Evolutionary conservation across 2,113 vertebrate species (phyloP).

Genomic region (Gadus chalcogrammus): DNA sequence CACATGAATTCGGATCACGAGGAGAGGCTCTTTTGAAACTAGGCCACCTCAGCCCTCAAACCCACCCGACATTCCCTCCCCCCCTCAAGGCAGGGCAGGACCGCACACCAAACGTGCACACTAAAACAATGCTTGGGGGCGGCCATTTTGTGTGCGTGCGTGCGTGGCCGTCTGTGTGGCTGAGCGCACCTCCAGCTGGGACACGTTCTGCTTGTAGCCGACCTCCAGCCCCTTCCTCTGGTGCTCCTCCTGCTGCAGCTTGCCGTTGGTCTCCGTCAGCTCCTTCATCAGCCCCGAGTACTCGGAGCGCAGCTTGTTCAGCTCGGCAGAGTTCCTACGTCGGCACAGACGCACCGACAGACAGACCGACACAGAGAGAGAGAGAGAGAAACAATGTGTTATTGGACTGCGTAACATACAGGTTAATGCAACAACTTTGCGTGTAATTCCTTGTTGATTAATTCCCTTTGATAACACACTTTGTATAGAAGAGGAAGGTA

Average conservation of each 20-base stretch:
- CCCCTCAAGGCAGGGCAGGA: too few species aligned
- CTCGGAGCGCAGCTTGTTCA: slow-evolving; percentile 91
- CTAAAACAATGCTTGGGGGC: neutral
- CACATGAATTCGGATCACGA: too few species aligned
- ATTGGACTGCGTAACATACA: too few species aligned
- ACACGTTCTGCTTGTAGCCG: slow-evolving; percentile 81
- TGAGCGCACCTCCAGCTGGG: slow-evolving; percentile 74
- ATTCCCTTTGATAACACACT: too few species aligned
- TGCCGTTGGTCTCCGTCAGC: slow-evolving; percentile 84
- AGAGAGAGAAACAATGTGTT: too few species aligned
- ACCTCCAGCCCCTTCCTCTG: slow-evolving; percentile 94
- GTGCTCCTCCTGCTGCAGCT: slow-evolving; percentile 91
- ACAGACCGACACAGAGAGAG: too few species aligned
- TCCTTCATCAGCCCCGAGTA: slow-evolving; percentile 86
- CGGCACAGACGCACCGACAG: neutral
- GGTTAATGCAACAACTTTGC: too few species aligned
- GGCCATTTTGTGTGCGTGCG: neutral
- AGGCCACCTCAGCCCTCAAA: neutral
- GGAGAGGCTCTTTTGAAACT: too few species aligned
- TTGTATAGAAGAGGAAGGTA: too few species aligned
- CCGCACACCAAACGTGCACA: too few species aligned
- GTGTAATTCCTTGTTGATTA: too few species aligned
- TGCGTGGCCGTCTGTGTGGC: neutral
- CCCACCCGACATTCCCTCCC: neutral
- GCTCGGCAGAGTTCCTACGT: slow-evolving; percentile 87